These are phyloP conservation scores for Littorina saxatilis DNA, from an alignment of 1,140 invertebrate species.

Conservation along the genomic window DNA sequence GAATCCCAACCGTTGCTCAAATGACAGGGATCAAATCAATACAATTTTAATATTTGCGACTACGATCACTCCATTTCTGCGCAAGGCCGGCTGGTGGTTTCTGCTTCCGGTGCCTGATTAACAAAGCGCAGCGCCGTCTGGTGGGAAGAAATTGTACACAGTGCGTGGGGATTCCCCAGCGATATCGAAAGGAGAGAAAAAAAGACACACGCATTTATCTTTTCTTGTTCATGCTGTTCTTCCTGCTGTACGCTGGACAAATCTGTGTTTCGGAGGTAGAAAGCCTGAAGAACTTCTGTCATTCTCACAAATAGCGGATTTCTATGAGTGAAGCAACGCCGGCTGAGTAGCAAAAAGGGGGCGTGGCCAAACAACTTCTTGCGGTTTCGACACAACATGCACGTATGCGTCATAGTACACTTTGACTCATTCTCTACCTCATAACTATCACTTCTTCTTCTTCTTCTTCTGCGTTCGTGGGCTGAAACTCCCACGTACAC, in stretches of 20 bases:
- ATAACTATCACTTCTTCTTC: too few relatives aligned
- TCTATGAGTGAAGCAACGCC: too few relatives aligned
- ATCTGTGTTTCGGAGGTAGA: neutral
- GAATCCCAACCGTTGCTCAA: slow-evolving; percentile 54
- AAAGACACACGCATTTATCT: too few relatives aligned
- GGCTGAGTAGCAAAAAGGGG: too few relatives aligned
- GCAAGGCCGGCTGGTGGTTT: slow-evolving; percentile 63
- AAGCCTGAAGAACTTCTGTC: neutral
- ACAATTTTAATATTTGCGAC: slow-evolving; percentile 74
- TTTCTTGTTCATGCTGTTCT: too few relatives aligned
- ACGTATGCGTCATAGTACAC: too few relatives aligned
- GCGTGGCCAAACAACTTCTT: neutral
- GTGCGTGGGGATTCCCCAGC: slow-evolving; percentile 8
- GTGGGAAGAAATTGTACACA: neutral
- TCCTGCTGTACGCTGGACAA: neutral
- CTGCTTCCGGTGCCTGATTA: slow-evolving; percentile 65
- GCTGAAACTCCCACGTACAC: too few relatives aligned
- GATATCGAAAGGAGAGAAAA: slow-evolving; percentile 4
- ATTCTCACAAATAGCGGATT: neutral
- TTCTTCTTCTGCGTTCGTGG: too few relatives aligned
- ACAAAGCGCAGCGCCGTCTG: slow-evolving; percentile 47
- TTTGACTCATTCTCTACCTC: too few relatives aligned
- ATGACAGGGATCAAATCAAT: slow-evolving; percentile 68
- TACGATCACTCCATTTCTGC: slow-evolving; percentile 59
- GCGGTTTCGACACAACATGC: too few relatives aligned